phyloP scores from a whole-genome alignment of 2,797 vertebrate genomes.

The Cossypha polioptera region DNA sequence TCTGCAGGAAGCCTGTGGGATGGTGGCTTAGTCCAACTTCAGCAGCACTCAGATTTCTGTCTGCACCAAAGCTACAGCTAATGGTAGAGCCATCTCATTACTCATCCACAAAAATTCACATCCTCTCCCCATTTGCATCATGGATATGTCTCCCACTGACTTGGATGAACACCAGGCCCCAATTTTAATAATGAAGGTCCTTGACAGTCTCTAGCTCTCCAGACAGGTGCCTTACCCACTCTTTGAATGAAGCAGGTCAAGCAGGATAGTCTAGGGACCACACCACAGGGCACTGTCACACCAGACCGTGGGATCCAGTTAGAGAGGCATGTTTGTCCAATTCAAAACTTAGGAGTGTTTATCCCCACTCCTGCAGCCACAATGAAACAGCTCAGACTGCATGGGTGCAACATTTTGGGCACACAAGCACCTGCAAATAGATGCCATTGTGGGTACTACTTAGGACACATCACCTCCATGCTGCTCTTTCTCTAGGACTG shows the following conservation, averaged over 20 bases:
- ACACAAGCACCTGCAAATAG: rapidly evolving
- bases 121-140: not conserved
- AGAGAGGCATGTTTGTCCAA: not conserved
- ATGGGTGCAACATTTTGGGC: not conserved
- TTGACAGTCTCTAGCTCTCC: not conserved
- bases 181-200: not conserved
- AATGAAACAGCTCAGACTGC: not conserved
- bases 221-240: not conserved
- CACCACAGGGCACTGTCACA: not conserved
- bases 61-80: not conserved
- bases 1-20: not conserved
- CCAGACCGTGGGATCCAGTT: not conserved
- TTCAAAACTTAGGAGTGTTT: not conserved
- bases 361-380: rapidly evolving
- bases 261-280: not conserved
- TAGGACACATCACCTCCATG: not conserved
- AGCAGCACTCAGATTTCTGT: not conserved
- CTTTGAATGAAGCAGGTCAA: not conserved
- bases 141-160: not conserved
- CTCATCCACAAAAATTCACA: not conserved
- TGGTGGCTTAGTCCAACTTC: not conserved
- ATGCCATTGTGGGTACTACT: not conserved
- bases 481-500: rapidly evolving
- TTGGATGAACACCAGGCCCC: not conserved
- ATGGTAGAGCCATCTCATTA: not conserved